A percentile compares a stretch with the other conserved stretches of the same genome.
These are phyloP conservation scores for Tuberolachnus salignus DNA, from an alignment of 2,888 invertebrate genomes.

Conservation along the genomic window DNA sequence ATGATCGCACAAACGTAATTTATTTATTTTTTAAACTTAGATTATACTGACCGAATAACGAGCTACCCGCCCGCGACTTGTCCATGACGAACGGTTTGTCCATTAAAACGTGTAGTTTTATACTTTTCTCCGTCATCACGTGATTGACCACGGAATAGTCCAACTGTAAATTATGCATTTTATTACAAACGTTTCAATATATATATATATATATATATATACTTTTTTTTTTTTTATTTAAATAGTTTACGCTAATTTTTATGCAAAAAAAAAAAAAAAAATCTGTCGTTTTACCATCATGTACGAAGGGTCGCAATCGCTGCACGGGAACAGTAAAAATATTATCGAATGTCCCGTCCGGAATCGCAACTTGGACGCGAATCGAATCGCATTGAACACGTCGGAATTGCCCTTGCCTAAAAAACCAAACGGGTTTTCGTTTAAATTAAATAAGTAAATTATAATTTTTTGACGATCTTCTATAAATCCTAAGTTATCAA, in stretches of 20 bases:
- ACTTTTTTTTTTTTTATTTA: slow-evolving; percentile 46
- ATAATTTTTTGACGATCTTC: too few species aligned
- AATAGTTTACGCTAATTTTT: too few species aligned
- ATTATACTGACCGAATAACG: slow-evolving; percentile 73
- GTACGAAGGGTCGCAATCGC: slow-evolving; percentile 71
- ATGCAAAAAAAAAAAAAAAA: neutral
- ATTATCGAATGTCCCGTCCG: slow-evolving; percentile 83
- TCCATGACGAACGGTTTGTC: slow-evolving; percentile 79
- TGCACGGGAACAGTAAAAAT: slow-evolving; percentile 81
- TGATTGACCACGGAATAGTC: slow-evolving; percentile 84
- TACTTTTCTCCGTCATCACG: slow-evolving; percentile 79
- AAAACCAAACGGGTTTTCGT: too few species aligned
- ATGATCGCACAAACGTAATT: too few species aligned
- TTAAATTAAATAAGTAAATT: too few species aligned
- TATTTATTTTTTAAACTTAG: too few species aligned
- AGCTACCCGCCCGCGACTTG: slow-evolving; percentile 74
- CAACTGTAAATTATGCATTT: slow-evolving; percentile 67
- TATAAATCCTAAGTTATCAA: too few species aligned
- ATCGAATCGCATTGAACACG: slow-evolving; percentile 77
- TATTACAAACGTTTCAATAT: too few species aligned
- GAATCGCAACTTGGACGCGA: slow-evolving; percentile 76
- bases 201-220: too few species aligned
- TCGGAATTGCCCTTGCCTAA: slow-evolving; percentile 69
- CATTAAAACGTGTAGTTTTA: slow-evolving; percentile 82
- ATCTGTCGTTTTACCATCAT: slow-evolving; percentile 68